phyloP scores from a whole-genome alignment of 92 coral and sea anemone species.

The Umimayanthus chanpuru region DNA sequence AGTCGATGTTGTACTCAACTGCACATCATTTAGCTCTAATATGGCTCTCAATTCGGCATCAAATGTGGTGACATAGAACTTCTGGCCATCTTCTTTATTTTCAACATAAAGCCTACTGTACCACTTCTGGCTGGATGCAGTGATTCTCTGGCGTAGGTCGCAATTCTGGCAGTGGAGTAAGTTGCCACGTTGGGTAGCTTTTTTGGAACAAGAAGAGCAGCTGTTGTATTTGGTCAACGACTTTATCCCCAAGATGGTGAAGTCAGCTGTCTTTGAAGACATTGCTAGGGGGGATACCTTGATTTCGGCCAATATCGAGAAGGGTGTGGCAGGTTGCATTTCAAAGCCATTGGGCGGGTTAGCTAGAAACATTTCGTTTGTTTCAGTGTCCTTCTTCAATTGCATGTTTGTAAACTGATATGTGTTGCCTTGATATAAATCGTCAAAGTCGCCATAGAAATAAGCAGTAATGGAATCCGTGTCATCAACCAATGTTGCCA shows the following conservation, averaged over 20 bases:
- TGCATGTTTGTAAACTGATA: slow-evolving; percentile 43
- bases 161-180: slow-evolving; percentile 50
- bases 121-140: slow-evolving; percentile 52
- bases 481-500: slow-evolving; percentile 50
- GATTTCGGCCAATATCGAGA: slow-evolving; percentile 50
- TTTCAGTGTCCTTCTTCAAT: slow-evolving; percentile 44
- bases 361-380: slow-evolving; percentile 44
- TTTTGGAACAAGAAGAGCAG: slow-evolving; percentile 52
- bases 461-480: slow-evolving; percentile 47
- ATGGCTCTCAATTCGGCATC: slow-evolving; percentile 51
- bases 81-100: slow-evolving; percentile 49
- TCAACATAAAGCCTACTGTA: slow-evolving; percentile 51
- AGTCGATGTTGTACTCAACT: slow-evolving; percentile 47
- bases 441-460: slow-evolving; percentile 46
- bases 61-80: slow-evolving; percentile 54
- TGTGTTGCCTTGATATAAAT: slow-evolving; percentile 43
- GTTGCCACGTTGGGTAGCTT: slow-evolving; percentile 53
- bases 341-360: slow-evolving; percentile 51
- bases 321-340: slow-evolving; percentile 51
- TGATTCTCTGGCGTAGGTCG: slow-evolving; percentile 51
- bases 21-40: slow-evolving; percentile 54
- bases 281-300: slow-evolving; percentile 51
- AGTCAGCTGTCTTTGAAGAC: slow-evolving; percentile 47
- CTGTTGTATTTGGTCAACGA: slow-evolving; percentile 52
- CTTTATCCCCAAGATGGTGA: slow-evolving; percentile 53